phyloP scores from a whole-genome alignment of 1,140 invertebrate species.

The Drosophila takahashii region DNA sequence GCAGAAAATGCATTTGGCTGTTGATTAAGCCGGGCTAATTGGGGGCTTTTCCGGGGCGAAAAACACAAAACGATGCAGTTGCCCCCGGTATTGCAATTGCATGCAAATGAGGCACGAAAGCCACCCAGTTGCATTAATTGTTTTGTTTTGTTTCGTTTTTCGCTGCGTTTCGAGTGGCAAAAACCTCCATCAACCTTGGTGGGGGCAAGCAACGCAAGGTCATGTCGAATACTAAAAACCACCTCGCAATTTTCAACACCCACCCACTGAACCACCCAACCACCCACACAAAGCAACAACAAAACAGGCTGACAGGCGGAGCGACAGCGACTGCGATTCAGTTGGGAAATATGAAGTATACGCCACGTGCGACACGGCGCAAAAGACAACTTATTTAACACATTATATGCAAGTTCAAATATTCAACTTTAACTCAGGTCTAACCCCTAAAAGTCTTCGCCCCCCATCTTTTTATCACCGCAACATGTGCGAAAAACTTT shows the following conservation, averaged over 20 bases:
- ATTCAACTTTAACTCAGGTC: constrained; percentile 35
- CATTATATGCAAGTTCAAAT: constrained; percentile 42
- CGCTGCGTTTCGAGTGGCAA: constrained; percentile 17
- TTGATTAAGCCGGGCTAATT: constrained; percentile 25
- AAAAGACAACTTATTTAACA: constrained; percentile 43
- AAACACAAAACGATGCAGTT: constrained; percentile 13
- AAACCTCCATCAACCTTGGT: constrained; percentile 30
- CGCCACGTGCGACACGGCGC: constrained; percentile 34
- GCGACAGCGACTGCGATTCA: constrained; percentile 36
- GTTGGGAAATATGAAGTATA: constrained; percentile 50
- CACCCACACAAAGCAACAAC: background rate
- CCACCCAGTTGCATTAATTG: constrained; percentile 27
- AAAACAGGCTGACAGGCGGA: constrained; percentile 6
- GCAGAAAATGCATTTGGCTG: constrained; percentile 2
- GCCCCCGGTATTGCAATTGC: background rate
- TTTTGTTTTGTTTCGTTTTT: constrained; percentile 17
- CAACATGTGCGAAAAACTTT: constrained; percentile 14
- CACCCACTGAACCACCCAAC: background rate
- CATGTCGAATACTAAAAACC: background rate
- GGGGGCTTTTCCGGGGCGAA: background rate
- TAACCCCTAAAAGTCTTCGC: background rate
- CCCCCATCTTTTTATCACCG: background rate
- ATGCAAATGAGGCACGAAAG: constrained; percentile 31
- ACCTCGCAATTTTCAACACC: background rate
- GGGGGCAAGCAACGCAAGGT: constrained; percentile 41